Evolutionary conservation across 2,113 vertebrate genomes (phyloP).

Genomic region (Centropus bengalensis): DNA sequence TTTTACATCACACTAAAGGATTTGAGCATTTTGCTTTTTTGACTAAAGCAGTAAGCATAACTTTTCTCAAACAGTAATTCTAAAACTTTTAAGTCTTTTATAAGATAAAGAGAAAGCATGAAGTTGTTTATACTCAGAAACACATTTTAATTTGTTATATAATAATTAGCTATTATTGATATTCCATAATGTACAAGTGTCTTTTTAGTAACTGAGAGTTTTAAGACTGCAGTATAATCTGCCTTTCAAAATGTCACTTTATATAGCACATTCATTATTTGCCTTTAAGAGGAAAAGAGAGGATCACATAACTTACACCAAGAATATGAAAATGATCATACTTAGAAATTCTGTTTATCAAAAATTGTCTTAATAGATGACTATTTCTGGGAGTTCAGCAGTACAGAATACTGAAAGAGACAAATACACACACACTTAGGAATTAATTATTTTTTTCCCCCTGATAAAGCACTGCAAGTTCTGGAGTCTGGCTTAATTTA

Average conservation of each 20-base stretch:
- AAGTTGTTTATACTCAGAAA: not conserved
- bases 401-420: not conserved
- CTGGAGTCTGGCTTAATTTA: not conserved
- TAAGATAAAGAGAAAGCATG: not conserved
- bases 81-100: not conserved
- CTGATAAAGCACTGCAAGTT: not conserved
- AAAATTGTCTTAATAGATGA: not conserved
- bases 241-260: not conserved
- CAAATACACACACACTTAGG: not conserved
- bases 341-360: not conserved
- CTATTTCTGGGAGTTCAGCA: not conserved
- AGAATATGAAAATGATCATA: not conserved
- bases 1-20: not conserved
- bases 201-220: not conserved
- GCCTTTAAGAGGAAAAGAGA: not conserved
- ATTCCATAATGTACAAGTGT: not conserved
- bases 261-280: not conserved
- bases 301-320: not conserved
- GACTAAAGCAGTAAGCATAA: not conserved
- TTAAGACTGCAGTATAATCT: not conserved
- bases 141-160: not conserved
- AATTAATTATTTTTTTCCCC: not conserved
- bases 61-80: not conserved
- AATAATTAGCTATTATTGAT: not conserved
- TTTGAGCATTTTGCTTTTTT: not conserved